Percentiles rank a stretch among this genome's conserved stretches.
phyloP scores from a whole-genome alignment of 2,113 vertebrate genomes.

The Rhynchomys soricoides region DNA sequence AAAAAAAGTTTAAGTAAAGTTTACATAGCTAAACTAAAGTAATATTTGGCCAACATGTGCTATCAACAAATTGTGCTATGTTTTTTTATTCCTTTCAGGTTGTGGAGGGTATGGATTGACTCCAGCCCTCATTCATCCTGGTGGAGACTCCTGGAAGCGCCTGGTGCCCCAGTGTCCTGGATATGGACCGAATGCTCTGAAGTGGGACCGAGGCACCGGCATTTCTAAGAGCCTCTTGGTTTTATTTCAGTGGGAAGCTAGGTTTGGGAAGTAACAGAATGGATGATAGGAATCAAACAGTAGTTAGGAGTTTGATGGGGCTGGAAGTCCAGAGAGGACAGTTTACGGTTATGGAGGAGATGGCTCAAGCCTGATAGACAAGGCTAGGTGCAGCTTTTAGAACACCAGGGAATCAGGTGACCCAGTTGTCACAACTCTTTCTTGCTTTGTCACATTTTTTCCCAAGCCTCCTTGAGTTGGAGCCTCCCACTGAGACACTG shows the following conservation, averaged over 20 bases:
- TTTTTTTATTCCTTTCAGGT: neutral
- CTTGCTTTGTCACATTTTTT: neutral
- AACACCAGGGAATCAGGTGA: neutral
- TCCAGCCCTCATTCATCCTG: neutral
- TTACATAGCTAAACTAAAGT: conserved; percentile 42
- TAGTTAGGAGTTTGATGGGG: neutral
- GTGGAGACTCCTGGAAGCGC: neutral
- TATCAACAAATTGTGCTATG: neutral
- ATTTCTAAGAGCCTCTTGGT: conserved; percentile 2
- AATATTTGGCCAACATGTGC: neutral
- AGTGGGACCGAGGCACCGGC: neutral
- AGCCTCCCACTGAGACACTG: accelerated
- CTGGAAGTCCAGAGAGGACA: neutral
- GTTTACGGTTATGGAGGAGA: neutral
- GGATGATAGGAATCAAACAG: neutral
- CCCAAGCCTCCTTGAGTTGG: neutral
- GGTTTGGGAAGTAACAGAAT: neutral
- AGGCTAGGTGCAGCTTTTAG: neutral
- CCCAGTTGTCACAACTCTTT: neutral
- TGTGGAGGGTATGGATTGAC: neutral
- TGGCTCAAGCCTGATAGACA: accelerated
- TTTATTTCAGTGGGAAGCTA: neutral
- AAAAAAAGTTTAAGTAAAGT: too few relatives aligned
- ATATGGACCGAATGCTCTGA: neutral
- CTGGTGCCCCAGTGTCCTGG: too few relatives aligned